Base-by-base conservation (phyloP, 2,113 vertebrate species). In the Forbesichthys papilliferus region DNA sequence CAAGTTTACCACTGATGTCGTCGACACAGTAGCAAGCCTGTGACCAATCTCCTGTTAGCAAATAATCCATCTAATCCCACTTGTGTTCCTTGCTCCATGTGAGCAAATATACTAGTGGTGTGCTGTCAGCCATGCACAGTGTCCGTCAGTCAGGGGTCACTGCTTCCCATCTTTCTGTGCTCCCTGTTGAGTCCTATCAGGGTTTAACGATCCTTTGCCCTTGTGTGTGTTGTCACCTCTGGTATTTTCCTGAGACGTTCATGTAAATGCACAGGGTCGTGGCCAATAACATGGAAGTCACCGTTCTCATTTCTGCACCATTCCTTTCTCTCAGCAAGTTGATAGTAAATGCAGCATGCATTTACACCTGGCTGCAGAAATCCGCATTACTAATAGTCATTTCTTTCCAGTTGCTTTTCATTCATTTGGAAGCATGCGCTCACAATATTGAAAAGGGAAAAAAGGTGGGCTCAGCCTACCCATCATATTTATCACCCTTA, bases 121-220 rank as follows among this genome's bases (percentile, higher is more conserved):
- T 36, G 57, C 61, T 52, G 57, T 72, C 73, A 77, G 55, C 68
- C 49, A 5, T 65, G 63, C 65, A 74, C 67, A 69, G 61, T 48
- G 62, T 66, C 66, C 75, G 73, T 76, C 48, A 74, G 58, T 84
- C 73, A 78, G 69, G 63, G 61, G 9, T 78, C 78, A 56, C 42
- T 12, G 8, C 60, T 20, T 8, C 55, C 61, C 56, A 61, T 60
- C 65, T 77, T 73, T 52, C 62, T 78, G 68, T 66, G 18, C 46
- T 48, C 53, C 13, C 4, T 3, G 20, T 7, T 34, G 11, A 14
- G 36, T 64, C 56, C 14, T 9, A 4, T 51, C 49, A 55, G 42
- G 69, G 71, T 27, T 2, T 27, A 27, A 27, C 2, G 66, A 79
- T 46, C 27, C 68, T 12, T n/a, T 47, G 10, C 10, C 34, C 34